phyloP scores from a whole-genome alignment of 2,113 vertebrate species.

The Nothoprocta perdicaria region DNA sequence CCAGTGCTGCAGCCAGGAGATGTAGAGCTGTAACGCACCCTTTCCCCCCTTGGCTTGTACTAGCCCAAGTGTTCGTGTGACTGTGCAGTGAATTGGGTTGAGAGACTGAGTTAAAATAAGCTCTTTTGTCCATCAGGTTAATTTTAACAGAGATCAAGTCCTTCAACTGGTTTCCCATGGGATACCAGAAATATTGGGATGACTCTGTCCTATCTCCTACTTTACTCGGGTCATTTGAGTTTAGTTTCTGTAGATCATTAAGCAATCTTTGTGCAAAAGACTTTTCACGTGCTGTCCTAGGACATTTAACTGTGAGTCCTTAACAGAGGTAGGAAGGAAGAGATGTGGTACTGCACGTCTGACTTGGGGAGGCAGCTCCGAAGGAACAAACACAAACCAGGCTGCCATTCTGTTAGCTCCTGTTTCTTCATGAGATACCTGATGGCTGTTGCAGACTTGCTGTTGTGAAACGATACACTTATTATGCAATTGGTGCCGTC shows the following conservation, averaged over 20 bases:
- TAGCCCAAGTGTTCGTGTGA: conserved; percentile 55
- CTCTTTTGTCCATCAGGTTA: conserved; percentile 37
- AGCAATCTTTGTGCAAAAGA: background rate
- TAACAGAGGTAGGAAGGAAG: background rate
- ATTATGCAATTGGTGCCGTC: background rate
- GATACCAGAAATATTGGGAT: background rate
- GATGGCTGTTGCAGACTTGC: background rate
- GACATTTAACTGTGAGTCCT: rapidly evolving
- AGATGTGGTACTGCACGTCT: rapidly evolving
- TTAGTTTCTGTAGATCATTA: background rate
- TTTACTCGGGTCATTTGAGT: background rate
- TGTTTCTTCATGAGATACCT: background rate
- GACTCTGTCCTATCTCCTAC: background rate
- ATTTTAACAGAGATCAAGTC: conserved; percentile 30
- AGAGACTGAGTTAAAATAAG: conserved; percentile 65
- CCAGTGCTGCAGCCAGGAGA: conserved; percentile 56
- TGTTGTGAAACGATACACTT: background rate
- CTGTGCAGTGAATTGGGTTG: conserved; percentile 24
- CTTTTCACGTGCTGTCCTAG: background rate
- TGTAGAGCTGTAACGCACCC: conserved; percentile 50
- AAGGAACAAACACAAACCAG: background rate
- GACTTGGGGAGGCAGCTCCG: background rate
- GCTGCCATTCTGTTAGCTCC: background rate
- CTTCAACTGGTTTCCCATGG: conserved; percentile 23
- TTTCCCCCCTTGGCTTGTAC: conserved; percentile 38